These are phyloP conservation scores for Gymnocephalus cernua DNA, from an alignment of 2,113 vertebrate genomes.

Conservation along the genomic window DNA sequence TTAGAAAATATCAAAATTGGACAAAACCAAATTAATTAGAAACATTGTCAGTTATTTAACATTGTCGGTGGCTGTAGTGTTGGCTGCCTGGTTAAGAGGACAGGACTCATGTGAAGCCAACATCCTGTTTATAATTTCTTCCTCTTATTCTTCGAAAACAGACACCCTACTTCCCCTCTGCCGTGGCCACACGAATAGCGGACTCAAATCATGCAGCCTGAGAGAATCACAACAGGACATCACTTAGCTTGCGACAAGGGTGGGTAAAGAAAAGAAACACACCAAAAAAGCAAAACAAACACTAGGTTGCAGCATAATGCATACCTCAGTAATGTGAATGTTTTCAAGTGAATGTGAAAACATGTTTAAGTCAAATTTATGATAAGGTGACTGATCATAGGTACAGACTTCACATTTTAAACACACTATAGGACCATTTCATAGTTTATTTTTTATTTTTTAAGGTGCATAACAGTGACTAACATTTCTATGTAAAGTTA, in stretches of 20 bases:
- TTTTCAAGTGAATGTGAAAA: not conserved
- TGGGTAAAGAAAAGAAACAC: slow-evolving; percentile 7
- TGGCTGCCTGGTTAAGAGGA: not conserved
- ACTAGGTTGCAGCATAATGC: too few relatives aligned
- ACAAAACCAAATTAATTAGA: not conserved
- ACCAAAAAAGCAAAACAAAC: not conserved
- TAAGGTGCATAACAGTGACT: too few relatives aligned
- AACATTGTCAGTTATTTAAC: not conserved
- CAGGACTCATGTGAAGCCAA: not conserved
- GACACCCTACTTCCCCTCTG: not conserved
- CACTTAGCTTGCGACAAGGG: not conserved
- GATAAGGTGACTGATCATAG: not conserved
- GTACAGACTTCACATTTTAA: not conserved
- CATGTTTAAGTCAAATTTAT: too few relatives aligned
- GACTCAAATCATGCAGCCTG: not conserved
- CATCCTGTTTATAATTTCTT: slow-evolving; percentile 11
- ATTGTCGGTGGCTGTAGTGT: not conserved
- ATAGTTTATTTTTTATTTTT: too few relatives aligned
- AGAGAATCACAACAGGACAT: slow-evolving; percentile 9
- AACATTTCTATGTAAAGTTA: too few relatives aligned
- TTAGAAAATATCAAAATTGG: not conserved
- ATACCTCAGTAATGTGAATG: not conserved
- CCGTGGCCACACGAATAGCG: not conserved
- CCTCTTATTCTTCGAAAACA: not conserved
- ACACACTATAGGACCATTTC: not conserved